Conservation (phyloP, 1,140 invertebrate species). For the Hormaphis cornu region DNA sequence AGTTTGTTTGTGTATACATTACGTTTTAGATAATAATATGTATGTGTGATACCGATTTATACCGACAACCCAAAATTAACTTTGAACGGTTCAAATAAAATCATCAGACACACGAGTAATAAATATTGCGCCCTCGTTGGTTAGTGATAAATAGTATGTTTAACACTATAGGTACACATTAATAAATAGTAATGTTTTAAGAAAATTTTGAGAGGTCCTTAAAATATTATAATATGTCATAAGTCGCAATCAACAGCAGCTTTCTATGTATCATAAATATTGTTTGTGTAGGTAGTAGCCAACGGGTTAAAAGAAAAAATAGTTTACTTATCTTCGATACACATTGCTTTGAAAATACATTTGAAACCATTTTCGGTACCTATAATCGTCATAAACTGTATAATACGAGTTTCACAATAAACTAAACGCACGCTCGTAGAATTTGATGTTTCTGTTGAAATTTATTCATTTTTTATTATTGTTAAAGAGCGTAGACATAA, state of each 20-base stretch:
- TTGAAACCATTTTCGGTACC: too few species aligned
- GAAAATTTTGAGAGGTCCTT: conserved; percentile 40
- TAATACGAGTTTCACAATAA: too few species aligned
- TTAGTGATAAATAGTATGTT: neutral
- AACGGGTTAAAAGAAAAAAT: conserved; percentile 7
- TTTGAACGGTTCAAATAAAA: neutral
- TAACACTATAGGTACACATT: too few species aligned
- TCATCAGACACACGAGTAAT: neutral
- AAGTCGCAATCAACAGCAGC: neutral
- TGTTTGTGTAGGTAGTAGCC: neutral
- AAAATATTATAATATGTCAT: conserved; percentile 10
- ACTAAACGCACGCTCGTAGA: too few species aligned
- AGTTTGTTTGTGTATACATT: neutral
- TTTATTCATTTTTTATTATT: too few species aligned
- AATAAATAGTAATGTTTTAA: conserved; percentile 16
- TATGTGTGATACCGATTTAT: neutral
- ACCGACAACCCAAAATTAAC: neutral
- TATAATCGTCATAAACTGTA: too few species aligned
- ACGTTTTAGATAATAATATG: neutral
- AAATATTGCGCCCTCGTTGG: neutral
- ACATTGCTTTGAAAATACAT: too few species aligned
- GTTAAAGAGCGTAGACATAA: too few species aligned
- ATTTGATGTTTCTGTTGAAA: too few species aligned
- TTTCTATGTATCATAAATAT: too few species aligned
- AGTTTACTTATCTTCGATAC: neutral